Base-by-base conservation (phyloP, 2,113 vertebrate genomes). In the Ptychochromis oligacanthus region DNA sequence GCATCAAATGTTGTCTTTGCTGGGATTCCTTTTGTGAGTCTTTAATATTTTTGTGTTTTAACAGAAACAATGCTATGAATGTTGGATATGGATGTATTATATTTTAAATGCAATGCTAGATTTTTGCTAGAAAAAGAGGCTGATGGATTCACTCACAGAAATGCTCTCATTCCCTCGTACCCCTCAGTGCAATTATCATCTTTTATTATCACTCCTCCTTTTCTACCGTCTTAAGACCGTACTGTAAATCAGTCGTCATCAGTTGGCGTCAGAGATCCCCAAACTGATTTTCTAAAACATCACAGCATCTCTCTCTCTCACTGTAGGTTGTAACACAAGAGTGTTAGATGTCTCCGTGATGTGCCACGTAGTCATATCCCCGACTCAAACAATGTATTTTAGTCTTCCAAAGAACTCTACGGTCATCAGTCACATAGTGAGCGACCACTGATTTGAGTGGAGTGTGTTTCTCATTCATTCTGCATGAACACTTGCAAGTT, bases 401-500 rank as follows among this genome's bases (percentile, higher is more conserved):
- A 92, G 93, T 95, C 94, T 95, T 95, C 94, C 94, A 95, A 94
- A 92, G 91, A 92, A 61, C 58, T 79, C 60, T 87, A 80, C 34
- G 72, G 78, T 89, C 85, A 83, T 91, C 67, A 87, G 86, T 88
- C 87, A 85, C 81, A 52, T 84, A 57, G 82, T 88, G 81, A 87
- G 83, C 87, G 80, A 75, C 82, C 90, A 87, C 90, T 75, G 88
- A 84, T 89, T 80, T 82, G 85, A 90, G 85, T 72, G 83, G 88
- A 64, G 87, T 81, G 61, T 67, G 87, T 88, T 85, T 65, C 90
- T 88, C 88, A 82, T 93, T 81, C 88, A 85, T 92, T 87, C 89
- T 92, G 92, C 93, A 94, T 94, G 92, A 92, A 94, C 92, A 88
- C 91, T 91, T 91, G 91, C 90, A 92, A 93, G 92, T 91, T 93